phyloP scores from a whole-genome alignment of 2,888 invertebrate species.

The Agrochola macilenta region DNA sequence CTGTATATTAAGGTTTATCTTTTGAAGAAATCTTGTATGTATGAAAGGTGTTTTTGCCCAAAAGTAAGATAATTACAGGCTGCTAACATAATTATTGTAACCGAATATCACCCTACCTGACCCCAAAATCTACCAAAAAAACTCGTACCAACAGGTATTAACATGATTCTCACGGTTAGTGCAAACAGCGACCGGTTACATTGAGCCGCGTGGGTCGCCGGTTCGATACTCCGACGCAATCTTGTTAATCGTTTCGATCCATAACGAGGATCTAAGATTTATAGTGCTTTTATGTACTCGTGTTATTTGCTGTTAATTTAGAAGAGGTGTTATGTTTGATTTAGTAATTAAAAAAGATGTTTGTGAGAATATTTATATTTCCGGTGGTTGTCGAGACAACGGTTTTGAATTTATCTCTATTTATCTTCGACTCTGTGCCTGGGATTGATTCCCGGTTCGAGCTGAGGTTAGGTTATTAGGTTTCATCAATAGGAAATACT shows the following conservation, averaged over 20 bases:
- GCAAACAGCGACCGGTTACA: slow-evolving; percentile 55
- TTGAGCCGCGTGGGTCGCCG: slow-evolving; percentile 52
- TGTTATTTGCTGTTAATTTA: slow-evolving; percentile 33
- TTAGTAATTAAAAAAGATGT: slow-evolving; percentile 24
- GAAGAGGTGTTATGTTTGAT: slow-evolving; percentile 42
- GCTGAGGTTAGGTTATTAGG: background rate
- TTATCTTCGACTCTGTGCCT: background rate
- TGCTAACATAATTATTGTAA: background rate
- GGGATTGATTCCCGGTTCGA: background rate
- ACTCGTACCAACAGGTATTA: background rate
- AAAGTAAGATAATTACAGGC: slow-evolving; percentile 6
- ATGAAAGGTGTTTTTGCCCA: background rate
- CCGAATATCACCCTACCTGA: background rate
- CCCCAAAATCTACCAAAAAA: slow-evolving; percentile 19
- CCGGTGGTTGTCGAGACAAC: background rate
- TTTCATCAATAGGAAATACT: background rate
- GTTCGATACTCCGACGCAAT: slow-evolving; percentile 54
- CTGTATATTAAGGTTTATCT: too few species aligned
- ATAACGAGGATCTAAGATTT: slow-evolving; percentile 59
- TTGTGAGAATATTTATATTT: slow-evolving; percentile 23
- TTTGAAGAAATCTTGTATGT: background rate
- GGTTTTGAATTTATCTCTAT: background rate
- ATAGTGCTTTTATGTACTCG: slow-evolving; percentile 41
- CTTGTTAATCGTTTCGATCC: slow-evolving; percentile 60
- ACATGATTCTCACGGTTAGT: slow-evolving; percentile 54